Percentiles rank a stretch among this genome's conserved stretches.
Evolutionary conservation across 1,140 invertebrate species (phyloP).

Genomic region (Macrobrachium nipponense): DNA sequence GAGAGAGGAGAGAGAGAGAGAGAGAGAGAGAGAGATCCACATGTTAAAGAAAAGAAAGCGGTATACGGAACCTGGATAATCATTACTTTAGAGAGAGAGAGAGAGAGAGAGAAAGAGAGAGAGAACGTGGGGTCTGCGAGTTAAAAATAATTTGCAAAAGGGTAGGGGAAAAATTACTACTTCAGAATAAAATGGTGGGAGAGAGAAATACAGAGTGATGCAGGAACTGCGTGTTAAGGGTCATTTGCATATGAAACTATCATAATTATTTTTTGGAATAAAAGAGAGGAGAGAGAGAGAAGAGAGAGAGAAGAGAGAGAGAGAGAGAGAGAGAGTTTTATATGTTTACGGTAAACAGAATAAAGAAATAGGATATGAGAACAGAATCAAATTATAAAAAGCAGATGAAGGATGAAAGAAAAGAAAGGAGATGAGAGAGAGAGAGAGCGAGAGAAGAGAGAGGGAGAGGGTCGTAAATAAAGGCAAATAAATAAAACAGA

Average conservation of each 20-base stretch:
- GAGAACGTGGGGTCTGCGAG: background rate
- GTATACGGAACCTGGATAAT: no score
- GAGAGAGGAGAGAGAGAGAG: no score
- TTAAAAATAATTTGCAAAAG: background rate
- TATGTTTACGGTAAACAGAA: no score
- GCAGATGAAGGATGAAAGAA: background rate
- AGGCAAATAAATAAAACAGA: background rate
- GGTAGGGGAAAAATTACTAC: background rate
- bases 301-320: conserved; percentile 2
- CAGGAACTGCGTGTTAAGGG: no score
- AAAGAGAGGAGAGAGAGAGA: background rate
- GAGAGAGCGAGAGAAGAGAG: background rate
- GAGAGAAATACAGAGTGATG: no score
- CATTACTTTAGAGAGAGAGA: no score
- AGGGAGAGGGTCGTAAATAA: background rate
- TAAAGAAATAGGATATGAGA: background rate
- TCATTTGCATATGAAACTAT: no score
- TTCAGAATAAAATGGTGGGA: no score
- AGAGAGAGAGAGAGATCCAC: no score
- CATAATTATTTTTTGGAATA: no score
- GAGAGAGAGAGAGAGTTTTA: background rate
- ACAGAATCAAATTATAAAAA: background rate
- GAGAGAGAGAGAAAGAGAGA: background rate
- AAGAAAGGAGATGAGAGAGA: background rate
- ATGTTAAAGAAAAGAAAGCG: no score